Conservation (phyloP, 1,140 invertebrate species). For the Lerema accius region DNA sequence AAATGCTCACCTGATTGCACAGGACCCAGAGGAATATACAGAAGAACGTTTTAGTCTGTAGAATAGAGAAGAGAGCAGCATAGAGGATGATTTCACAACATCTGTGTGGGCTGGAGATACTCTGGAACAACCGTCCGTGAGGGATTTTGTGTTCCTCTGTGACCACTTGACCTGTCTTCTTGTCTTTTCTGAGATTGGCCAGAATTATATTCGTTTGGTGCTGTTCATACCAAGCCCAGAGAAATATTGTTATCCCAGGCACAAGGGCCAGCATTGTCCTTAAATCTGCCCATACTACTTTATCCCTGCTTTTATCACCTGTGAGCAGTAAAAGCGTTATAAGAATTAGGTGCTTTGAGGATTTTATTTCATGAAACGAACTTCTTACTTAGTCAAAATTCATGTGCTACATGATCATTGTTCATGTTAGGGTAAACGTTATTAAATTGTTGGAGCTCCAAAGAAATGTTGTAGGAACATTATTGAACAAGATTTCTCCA, state of each 20-base stretch:
- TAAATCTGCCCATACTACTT: constrained; percentile 58
- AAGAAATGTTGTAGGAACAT: too few relatives aligned
- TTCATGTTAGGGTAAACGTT: too few relatives aligned
- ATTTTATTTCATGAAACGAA: too few relatives aligned
- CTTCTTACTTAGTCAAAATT: too few relatives aligned
- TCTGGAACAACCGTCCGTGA: constrained; percentile 89
- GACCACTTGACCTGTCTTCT: constrained; percentile 84
- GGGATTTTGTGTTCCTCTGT: too few relatives aligned
- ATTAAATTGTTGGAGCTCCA: too few relatives aligned
- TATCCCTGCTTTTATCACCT: constrained; percentile 57
- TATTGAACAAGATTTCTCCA: too few relatives aligned
- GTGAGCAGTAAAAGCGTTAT: too few relatives aligned
- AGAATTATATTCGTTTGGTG: constrained; percentile 87
- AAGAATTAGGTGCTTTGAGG: too few relatives aligned
- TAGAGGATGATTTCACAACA: constrained; percentile 93
- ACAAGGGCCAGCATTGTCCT: constrained; percentile 70
- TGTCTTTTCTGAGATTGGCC: constrained; percentile 87
- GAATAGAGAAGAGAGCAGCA: constrained; percentile 84
- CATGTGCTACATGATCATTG: too few relatives aligned
- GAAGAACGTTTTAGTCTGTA: constrained; percentile 70
- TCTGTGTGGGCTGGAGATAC: constrained; percentile 92
- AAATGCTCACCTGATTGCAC: too few relatives aligned
- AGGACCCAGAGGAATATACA: constrained; percentile 87
- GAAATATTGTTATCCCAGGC: constrained; percentile 83
- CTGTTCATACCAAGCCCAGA: constrained; percentile 88